Evolutionary conservation across 2,888 invertebrate species (phyloP), one percentile per base, ranked within the genome.

Genomic region (Dione juno): DNA sequence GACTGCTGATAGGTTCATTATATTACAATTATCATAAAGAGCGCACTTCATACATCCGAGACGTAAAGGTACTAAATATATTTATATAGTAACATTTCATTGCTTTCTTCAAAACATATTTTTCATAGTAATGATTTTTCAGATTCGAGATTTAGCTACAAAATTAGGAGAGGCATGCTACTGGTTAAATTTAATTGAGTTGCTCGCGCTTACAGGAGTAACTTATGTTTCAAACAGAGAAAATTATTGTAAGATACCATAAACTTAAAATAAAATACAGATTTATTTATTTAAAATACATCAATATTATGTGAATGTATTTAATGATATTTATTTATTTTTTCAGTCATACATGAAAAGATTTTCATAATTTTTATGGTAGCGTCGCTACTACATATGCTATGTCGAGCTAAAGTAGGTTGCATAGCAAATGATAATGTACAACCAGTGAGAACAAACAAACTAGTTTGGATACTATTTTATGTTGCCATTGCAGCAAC

Each of bases 211-310:
- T n/a, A 96, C 97, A 76, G 98, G 98, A 67, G 98, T 98, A 50
- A 98, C 98, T 16, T 98, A 98, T 86, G 96, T 98, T 85, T 98
- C 98, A 75, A 98, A 98, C 92, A 95, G 96, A 85, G 98, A 98
- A 93, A 98, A 98, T 88, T 98, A 98, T 94, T 97, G 98, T 98
- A 94, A 96, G 97, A 95, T 48, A 48, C 19, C 16, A 28, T 28
- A 28, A 28, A 28, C 28, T 28, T 3, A 28, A 28, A 28, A 28
- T 28, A 28, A 9, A 19, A 10, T 19, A 19, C 3, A 19, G 10
- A 50, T 50, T 13, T 10, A 3, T 50, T 50, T 19, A 50, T 50
- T 50, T 50, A 19, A 10, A 35, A 35, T 21, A 6, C 10, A 37
- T n/a, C 14, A 35, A 54, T 35, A 54, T 35, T n/a, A 9, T 35